Percentiles rank a stretch among this genome's conserved stretches.
Conservation (phyloP, 1,140 invertebrate species). For the Diorhabda carinulata region DNA sequence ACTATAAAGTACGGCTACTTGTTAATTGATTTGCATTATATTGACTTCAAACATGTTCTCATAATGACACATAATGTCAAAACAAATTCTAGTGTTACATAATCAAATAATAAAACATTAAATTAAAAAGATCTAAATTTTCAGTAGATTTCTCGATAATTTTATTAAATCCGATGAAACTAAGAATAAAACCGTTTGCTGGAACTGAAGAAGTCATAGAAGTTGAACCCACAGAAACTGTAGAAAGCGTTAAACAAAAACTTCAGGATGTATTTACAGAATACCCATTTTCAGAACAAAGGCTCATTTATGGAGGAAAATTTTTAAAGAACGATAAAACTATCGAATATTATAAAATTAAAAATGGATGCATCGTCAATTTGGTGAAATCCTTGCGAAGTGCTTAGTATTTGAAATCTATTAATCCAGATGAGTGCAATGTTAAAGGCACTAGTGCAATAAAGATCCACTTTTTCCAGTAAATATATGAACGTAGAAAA, state of each 20-base stretch:
- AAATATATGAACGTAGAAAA: too few species aligned
- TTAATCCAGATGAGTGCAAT: too few species aligned
- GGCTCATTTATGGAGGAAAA: conserved; percentile 39
- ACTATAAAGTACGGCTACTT: too few species aligned
- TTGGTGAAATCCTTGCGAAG: conserved; percentile 39
- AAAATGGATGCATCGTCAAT: conserved; percentile 36
- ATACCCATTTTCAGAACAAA: conserved; percentile 38
- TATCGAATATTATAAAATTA: conserved; percentile 38
- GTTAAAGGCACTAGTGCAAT: too few species aligned
- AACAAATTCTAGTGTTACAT: too few species aligned
- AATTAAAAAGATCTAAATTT: too few species aligned
- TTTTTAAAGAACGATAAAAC: conserved; percentile 39
- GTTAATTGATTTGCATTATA: too few species aligned
- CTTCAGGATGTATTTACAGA: conserved; percentile 36
- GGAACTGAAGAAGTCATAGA: conserved; percentile 38
- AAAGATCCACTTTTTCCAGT: too few species aligned
- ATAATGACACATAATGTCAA: too few species aligned
- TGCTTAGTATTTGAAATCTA: not conserved
- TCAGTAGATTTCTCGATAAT: too few species aligned
- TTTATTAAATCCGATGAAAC: conserved; percentile 16
- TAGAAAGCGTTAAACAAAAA: conserved; percentile 38
- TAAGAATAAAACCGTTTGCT: conserved; percentile 24
- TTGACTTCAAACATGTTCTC: too few species aligned
- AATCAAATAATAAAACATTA: too few species aligned
- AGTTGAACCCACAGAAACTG: conserved; percentile 37